Evolutionary conservation across 2,113 vertebrate genomes (phyloP), one percentile per base, ranked within the genome.

Genomic region (Muscicapa adusta): DNA sequence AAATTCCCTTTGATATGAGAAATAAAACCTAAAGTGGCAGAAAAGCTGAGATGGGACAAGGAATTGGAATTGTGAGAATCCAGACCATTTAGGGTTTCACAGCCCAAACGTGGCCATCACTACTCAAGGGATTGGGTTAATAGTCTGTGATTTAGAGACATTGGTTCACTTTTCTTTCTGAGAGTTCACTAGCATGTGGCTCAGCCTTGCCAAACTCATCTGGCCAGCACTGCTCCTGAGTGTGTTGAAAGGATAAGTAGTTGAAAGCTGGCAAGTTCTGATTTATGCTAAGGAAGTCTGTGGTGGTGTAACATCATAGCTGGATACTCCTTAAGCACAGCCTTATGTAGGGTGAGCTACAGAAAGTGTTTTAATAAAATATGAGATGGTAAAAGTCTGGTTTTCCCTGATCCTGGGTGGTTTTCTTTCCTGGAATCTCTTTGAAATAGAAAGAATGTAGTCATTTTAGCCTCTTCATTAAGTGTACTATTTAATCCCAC

Each of bases 341-440:
- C 81, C 88, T 90, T 91, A 89, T 91, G 83, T 71, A 68, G 72
- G 26, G 42, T 90, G 57, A 36, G 42, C 90, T 75, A 53, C n/a
- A 53, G 40, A 88, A 81, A 57, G 14, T 71, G 34, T 84, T 90
- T 96, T 85, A 95, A 95, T 94, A 95, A 93, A 90, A 91, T 81
- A 90, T 93, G 68, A 90, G 63, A 62, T 72, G 38, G 61, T 93
- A 86, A 84, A 95, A 96, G 51, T 77, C 75, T 91, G 9, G 50
- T 80, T 95, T 88, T 67, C 40, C 78, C 72, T 84, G 79, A 78
- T 93, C 85, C 68, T 90, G 82, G 82, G 75, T 93, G 92, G 63
- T 86, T 97, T 96, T 88, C 68, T 92, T 96, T 96, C 82, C 94
- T 61, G 91, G 90, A 94, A 96, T 92, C 48, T 43, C 61, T 94